Percentiles rank a stretch among this genome's conserved stretches.
Conservation (phyloP, 1,140 invertebrate species). For the Drosophila baimaii region DNA sequence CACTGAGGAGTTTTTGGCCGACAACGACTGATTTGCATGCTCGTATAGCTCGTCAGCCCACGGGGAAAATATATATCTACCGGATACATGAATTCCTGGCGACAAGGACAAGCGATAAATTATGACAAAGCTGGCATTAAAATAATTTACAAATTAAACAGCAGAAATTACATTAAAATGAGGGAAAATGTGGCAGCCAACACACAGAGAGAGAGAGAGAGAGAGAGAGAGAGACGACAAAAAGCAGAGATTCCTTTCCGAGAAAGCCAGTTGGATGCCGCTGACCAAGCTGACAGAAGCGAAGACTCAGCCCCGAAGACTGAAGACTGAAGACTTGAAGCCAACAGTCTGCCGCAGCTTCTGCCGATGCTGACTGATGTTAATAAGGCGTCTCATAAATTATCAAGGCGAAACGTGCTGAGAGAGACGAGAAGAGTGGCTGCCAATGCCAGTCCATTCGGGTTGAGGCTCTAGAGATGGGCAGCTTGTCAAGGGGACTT, state of each 20-base stretch:
- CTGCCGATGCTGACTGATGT: slow-evolving; percentile 70
- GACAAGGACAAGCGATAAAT: slow-evolving; percentile 47
- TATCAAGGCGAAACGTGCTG: slow-evolving; percentile 77
- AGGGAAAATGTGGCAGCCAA: slow-evolving; percentile 59
- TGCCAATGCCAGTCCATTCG: slow-evolving; percentile 43
- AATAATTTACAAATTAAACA: slow-evolving; percentile 81
- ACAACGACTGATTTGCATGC: slow-evolving; percentile 66
- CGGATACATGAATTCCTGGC: slow-evolving; percentile 24
- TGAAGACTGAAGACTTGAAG: neutral
- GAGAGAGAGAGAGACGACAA: slow-evolving; percentile 27
- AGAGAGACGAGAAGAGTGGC: slow-evolving; percentile 48
- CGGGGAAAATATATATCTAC: slow-evolving; percentile 15
- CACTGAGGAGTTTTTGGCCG: slow-evolving; percentile 11
- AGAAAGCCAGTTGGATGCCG: slow-evolving; percentile 70
- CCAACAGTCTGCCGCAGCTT: slow-evolving; percentile 27
- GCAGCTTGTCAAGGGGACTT: neutral
- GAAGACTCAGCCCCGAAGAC: slow-evolving; percentile 3
- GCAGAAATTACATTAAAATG: slow-evolving; percentile 79
- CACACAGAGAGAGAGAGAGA: neutral
- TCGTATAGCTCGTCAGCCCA: neutral
- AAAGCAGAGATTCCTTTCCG: slow-evolving; percentile 73
- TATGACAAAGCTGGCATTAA: slow-evolving; percentile 58
- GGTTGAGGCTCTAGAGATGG: slow-evolving; percentile 24
- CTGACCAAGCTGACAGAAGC: slow-evolving; percentile 25
- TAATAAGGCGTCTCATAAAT: slow-evolving; percentile 83